phyloP scores from a whole-genome alignment of 2,888 invertebrate species.

The Zele albiditarsus region DNA sequence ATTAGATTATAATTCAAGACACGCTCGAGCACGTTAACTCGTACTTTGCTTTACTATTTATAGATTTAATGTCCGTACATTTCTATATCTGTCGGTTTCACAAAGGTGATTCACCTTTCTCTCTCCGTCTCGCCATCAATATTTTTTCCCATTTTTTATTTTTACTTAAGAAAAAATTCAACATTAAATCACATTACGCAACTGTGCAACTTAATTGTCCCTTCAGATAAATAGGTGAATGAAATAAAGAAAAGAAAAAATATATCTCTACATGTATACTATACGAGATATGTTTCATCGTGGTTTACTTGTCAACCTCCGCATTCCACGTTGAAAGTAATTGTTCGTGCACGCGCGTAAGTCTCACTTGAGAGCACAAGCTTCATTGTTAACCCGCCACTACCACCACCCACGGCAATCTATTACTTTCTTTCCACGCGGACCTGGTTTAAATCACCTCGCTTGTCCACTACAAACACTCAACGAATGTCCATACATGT shows the following conservation, averaged over 20 bases:
- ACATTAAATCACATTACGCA: neutral
- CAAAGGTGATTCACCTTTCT: constrained; percentile 21
- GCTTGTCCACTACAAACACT: constrained; percentile 38
- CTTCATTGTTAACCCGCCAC: constrained; percentile 60
- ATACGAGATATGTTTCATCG: constrained; percentile 18
- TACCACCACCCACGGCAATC: constrained; percentile 62
- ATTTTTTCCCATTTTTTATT: neutral
- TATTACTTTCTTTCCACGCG: constrained; percentile 61
- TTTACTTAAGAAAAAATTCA: neutral
- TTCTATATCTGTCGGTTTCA: constrained; percentile 44
- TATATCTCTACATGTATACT: neutral
- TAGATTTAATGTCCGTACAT: constrained; percentile 53
- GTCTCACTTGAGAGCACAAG: constrained; percentile 37
- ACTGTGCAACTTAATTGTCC: neutral
- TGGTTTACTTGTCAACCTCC: constrained; percentile 26
- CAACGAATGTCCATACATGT: constrained; percentile 18
- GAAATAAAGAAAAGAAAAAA: constrained; percentile 5
- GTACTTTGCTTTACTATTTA: constrained; percentile 63
- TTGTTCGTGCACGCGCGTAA: constrained; percentile 24
- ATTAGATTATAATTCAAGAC: constrained; percentile 63
- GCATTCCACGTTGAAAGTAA: constrained; percentile 33
- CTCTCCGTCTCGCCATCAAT: neutral
- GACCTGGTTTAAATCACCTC: constrained; percentile 59
- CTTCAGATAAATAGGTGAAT: neutral
- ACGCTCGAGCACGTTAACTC: constrained; percentile 58